Percentiles rank a stretch among this genome's conserved stretches.
Evolutionary conservation across 2,888 invertebrate species (phyloP).

Genomic region (Autographa gamma): DNA sequence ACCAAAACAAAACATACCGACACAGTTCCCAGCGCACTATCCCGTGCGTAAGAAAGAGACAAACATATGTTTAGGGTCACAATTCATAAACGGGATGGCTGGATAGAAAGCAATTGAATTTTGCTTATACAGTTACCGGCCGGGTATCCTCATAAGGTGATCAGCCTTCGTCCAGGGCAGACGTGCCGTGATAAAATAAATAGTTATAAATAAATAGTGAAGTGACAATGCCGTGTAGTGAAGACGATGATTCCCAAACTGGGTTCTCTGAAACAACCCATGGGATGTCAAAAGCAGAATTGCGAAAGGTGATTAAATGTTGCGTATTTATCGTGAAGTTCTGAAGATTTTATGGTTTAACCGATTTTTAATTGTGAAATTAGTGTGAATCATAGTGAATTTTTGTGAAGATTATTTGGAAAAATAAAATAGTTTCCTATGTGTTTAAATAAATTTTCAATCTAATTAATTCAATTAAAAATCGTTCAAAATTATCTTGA

Average conservation of each 20-base stretch:
- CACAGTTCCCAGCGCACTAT: constrained; percentile 82
- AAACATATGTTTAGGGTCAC: constrained; percentile 59
- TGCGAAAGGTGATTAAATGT: constrained; percentile 89
- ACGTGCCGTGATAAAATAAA: constrained; percentile 56
- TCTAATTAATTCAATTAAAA: too few relatives aligned
- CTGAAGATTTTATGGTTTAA: not conserved
- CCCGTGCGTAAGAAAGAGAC: constrained; percentile 67
- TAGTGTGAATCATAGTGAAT: not conserved
- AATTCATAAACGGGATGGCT: constrained; percentile 73
- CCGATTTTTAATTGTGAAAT: not conserved
- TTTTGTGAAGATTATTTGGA: not conserved
- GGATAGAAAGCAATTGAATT: constrained; percentile 80
- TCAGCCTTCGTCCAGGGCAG: constrained; percentile 61
- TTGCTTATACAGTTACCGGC: constrained; percentile 73
- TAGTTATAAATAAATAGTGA: constrained; percentile 24
- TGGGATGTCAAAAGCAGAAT: constrained; percentile 91
- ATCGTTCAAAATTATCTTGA: too few relatives aligned
- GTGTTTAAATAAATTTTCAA: too few relatives aligned
- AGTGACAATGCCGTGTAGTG: constrained; percentile 88
- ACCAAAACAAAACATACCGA: constrained; percentile 88
- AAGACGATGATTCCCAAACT: constrained; percentile 89
- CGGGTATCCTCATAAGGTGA: constrained; percentile 69
- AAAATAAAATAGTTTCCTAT: too few relatives aligned
- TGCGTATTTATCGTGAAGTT: not conserved
- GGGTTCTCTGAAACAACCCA: constrained; percentile 87